Percentiles rank a stretch among this genome's conserved stretches.
These are phyloP conservation scores for Pseudopodoces humilis DNA, from an alignment of 2,113 vertebrate genomes.

Conservation along the genomic window DNA sequence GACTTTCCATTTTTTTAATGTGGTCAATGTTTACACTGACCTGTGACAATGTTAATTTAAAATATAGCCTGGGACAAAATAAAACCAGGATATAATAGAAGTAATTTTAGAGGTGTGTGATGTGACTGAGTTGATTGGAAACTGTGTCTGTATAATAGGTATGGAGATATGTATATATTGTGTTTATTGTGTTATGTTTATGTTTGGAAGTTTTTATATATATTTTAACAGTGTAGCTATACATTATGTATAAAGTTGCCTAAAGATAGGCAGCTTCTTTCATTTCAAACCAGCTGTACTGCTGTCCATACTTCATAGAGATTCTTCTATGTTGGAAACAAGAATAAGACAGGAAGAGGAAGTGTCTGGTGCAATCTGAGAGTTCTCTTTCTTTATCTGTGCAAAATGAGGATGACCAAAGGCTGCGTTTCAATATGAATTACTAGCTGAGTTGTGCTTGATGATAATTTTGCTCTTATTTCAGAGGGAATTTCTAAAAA, in stretches of 20 bases:
- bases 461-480: background rate
- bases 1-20: background rate
- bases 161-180: background rate
- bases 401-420: background rate
- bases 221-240: background rate
- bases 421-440: background rate
- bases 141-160: background rate
- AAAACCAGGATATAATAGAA: background rate
- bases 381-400: background rate
- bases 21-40: background rate
- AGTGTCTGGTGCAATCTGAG: background rate
- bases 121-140: background rate
- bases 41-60: background rate
- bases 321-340: background rate
- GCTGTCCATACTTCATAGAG: background rate
- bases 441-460: background rate
- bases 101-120: background rate
- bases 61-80: background rate
- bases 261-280: background rate
- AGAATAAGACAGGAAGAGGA: background rate
- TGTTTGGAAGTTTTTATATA: background rate
- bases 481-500: background rate
- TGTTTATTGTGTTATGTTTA: background rate
- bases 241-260: background rate
- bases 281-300: background rate